These are phyloP conservation scores for Zoroaster sp. DNA, from an alignment of 53 echinoderm and acorn worm genomes.

Conservation along the genomic window DNA sequence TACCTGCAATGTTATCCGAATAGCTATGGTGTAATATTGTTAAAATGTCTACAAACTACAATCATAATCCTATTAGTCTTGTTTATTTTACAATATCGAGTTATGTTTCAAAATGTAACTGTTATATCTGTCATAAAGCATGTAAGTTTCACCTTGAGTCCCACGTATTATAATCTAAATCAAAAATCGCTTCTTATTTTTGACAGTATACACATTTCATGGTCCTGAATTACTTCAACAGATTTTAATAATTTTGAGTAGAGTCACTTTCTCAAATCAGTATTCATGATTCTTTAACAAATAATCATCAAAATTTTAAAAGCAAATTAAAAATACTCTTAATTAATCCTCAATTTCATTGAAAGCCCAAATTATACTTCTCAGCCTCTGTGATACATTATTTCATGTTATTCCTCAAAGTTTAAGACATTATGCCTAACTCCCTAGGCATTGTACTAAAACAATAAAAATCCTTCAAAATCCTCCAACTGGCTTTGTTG, in stretches of 20 bases:
- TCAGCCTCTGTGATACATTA: slow-evolving; percentile 24
- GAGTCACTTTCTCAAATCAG: neutral
- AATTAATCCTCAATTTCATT: slow-evolving; percentile 18
- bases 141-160: neutral
- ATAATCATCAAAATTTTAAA: neutral
- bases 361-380: slow-evolving; percentile 45
- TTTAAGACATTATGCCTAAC: too few species aligned
- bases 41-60: too few species aligned
- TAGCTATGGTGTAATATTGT: too few species aligned
- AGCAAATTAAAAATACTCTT: neutral
- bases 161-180: neutral
- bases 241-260: neutral
- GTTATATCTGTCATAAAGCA: too few species aligned
- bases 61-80: too few species aligned
- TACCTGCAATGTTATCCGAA: too few species aligned
- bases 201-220: neutral
- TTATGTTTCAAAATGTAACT: too few species aligned
- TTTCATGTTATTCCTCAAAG: neutral
- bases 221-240: neutral
- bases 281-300: neutral
- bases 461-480: too few species aligned
- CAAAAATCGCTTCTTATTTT: neutral
- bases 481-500: too few species aligned
- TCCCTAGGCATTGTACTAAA: too few species aligned
- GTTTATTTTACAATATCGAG: too few species aligned